Conservation (phyloP, 2,797 vertebrate species). For the Ispidina picta region DNA sequence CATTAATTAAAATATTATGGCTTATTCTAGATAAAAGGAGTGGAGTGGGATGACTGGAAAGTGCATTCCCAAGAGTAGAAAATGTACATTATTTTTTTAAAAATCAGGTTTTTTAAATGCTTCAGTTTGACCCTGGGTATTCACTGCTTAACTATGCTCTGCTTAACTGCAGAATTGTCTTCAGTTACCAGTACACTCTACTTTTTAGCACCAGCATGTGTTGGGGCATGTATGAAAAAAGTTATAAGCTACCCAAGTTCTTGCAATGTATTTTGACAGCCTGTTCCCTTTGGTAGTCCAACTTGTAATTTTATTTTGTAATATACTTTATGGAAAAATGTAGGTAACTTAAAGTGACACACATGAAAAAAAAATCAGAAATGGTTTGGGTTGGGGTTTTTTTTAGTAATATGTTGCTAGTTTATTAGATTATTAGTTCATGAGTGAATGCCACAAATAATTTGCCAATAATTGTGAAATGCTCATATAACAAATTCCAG, state of each 20-base stretch:
- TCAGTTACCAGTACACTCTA: not conserved
- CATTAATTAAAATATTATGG: not conserved
- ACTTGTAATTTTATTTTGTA: not conserved
- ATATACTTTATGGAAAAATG: not conserved
- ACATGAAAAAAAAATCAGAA: not conserved
- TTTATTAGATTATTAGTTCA: not conserved
- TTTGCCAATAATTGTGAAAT: not conserved
- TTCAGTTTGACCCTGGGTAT: not conserved
- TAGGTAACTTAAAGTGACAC: not conserved
- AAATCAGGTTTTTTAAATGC: not conserved
- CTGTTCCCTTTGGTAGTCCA: not conserved
- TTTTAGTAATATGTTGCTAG: not conserved
- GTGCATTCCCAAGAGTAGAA: not conserved
- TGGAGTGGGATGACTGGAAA: not conserved
- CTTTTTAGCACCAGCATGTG: not conserved
- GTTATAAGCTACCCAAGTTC: not conserved
- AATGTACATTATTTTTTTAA: not conserved
- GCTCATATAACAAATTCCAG: not conserved
- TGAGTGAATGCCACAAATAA: not conserved
- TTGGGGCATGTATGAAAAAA: not conserved
- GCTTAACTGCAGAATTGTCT: not conserved
- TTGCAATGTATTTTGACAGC: not conserved
- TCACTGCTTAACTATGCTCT: not conserved
- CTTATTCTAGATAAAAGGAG: not conserved
- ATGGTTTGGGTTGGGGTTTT: not conserved